A percentile compares a stretch with the other conserved stretches of the same genome.
Evolutionary conservation across 2,797 vertebrate species (phyloP).

Genomic region (Echiichthys vipera): DNA sequence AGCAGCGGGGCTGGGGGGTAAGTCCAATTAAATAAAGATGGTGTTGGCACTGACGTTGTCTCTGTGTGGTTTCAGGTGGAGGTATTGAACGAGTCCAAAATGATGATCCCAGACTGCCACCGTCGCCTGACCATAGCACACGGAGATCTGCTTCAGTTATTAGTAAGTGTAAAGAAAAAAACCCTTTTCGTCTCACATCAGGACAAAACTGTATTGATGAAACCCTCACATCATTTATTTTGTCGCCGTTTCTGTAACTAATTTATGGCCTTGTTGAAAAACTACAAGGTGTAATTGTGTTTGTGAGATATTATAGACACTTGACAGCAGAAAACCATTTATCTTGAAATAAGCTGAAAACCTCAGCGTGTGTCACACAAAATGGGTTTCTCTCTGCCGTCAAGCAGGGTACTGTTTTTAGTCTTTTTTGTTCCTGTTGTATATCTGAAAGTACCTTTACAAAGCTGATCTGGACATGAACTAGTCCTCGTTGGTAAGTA

Average conservation of each 20-base stretch:
- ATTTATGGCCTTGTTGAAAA: background rate
- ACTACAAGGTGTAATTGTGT: background rate
- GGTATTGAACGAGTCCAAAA: conserved; percentile 93
- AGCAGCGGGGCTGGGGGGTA: background rate
- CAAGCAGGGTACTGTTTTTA: too few relatives aligned
- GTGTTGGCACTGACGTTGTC: conserved; percentile 10
- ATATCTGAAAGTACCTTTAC: background rate
- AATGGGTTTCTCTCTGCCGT: background rate
- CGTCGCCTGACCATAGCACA: conserved; percentile 90
- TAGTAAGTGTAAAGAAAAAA: conserved; percentile 84
- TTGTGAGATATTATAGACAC: background rate
- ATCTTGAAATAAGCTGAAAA: background rate
- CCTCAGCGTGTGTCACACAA: background rate
- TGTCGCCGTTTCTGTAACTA: background rate
- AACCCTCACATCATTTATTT: background rate
- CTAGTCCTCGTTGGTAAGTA: background rate
- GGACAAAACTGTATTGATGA: background rate
- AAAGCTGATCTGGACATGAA: background rate
- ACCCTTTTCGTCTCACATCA: background rate
- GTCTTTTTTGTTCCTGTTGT: background rate
- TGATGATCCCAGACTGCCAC: conserved; percentile 97
- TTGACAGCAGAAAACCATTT: background rate
- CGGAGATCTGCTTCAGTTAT: conserved; percentile 88
- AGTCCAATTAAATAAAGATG: conserved; percentile 6
- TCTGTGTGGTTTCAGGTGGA: conserved; percentile 86